Percentiles rank a stretch among this genome's conserved stretches.
These are phyloP conservation scores for Tinea semifulvella DNA, from an alignment of 2,888 invertebrate genomes.

Conservation along the genomic window DNA sequence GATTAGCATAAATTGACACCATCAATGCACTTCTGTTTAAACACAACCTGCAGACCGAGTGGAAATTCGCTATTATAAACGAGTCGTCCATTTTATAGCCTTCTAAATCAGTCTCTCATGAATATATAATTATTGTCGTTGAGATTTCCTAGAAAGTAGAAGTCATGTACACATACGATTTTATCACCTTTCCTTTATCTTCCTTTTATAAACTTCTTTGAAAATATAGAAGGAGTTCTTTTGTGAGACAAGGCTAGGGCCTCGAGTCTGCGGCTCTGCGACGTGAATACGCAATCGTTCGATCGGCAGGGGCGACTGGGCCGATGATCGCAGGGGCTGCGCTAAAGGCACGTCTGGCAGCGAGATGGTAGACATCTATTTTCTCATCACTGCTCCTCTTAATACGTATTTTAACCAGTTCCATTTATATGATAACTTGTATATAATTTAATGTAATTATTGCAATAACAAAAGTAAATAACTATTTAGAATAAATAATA, in stretches of 20 bases:
- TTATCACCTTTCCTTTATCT: neutral
- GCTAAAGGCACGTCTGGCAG: conserved; percentile 48
- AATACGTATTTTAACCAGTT: no score
- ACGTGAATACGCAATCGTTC: conserved; percentile 56
- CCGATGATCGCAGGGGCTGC: conserved; percentile 63
- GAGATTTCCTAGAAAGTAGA: neutral
- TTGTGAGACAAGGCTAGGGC: neutral
- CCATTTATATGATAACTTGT: no score
- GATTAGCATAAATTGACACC: conserved; percentile 70
- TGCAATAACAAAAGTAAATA: neutral
- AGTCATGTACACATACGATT: neutral
- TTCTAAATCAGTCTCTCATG: conserved; percentile 2
- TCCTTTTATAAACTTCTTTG: neutral
- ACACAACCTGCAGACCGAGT: conserved; percentile 73
- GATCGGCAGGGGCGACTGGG: conserved; percentile 63
- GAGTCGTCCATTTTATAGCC: conserved; percentile 57
- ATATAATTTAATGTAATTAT: no score
- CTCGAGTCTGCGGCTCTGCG: conserved; percentile 27
- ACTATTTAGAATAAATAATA: neutral
- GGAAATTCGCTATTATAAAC: conserved; percentile 67
- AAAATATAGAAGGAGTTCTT: neutral
- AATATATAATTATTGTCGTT: conserved; percentile 8
- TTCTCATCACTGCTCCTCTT: no score
- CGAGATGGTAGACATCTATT: conserved; percentile 1
- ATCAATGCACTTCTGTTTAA: conserved; percentile 69